A percentile compares a stretch with the other conserved stretches of the same genome.
Evolutionary conservation across 2,113 vertebrate genomes (phyloP).

Genomic region (Elachura formosa): DNA sequence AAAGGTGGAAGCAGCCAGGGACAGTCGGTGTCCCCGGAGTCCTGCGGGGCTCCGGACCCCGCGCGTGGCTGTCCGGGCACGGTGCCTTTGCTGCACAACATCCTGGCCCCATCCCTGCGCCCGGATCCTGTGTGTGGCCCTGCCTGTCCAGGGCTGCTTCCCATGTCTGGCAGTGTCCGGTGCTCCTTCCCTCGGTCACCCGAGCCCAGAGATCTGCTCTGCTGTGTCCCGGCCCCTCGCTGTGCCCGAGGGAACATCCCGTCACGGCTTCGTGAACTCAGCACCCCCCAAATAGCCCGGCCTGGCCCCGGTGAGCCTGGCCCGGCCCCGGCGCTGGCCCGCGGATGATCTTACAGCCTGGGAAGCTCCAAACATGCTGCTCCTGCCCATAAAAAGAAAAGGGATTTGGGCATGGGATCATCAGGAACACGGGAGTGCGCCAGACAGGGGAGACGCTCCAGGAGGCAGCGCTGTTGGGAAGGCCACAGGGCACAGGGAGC

Average conservation of each 20-base stretch:
- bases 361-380: neutral
- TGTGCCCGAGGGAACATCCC: neutral
- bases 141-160: neutral
- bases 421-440: neutral
- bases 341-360: neutral
- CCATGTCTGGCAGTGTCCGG: neutral
- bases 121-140: neutral
- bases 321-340: neutral
- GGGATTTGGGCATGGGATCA: neutral
- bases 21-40: neutral
- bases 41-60: rapidly evolving
- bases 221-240: neutral
- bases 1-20: rapidly evolving
- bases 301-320: too few species aligned
- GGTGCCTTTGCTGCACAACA: neutral
- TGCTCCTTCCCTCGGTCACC: neutral
- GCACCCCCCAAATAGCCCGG: neutral
- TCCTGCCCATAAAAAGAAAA: constrained; percentile 53
- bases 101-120: neutral
- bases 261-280: neutral
- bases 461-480: neutral
- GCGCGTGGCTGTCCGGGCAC: neutral
- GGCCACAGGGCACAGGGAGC: neutral
- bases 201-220: neutral
- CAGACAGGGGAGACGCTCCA: neutral